phyloP scores from a whole-genome alignment of 2,797 vertebrate species.

The Phaenicophaeus curvirostris region DNA sequence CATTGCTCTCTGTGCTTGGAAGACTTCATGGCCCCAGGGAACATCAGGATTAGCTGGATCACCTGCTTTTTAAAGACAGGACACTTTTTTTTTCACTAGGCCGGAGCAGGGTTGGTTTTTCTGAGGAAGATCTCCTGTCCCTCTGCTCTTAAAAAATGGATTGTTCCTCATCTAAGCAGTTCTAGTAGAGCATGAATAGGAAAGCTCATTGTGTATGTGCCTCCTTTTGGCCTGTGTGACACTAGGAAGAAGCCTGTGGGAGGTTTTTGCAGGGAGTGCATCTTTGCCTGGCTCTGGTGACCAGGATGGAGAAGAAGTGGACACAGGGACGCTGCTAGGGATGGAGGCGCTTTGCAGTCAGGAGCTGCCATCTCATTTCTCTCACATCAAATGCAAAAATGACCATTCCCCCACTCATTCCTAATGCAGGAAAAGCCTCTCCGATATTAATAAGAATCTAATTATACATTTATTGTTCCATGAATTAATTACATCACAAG shows the following conservation, averaged over 20 bases:
- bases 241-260: neutral
- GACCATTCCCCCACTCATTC: constrained; percentile 2
- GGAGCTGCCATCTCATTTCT: neutral
- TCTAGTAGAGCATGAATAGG: neutral
- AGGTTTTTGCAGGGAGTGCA: fast-evolving
- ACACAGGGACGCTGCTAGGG: neutral
- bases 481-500: constrained; percentile 75
- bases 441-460: constrained; percentile 74
- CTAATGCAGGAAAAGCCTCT: constrained; percentile 58
- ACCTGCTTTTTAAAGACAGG: neutral
- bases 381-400: neutral
- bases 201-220: neutral
- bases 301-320: neutral
- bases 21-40: neutral
- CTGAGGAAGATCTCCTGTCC: neutral
- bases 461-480: constrained; percentile 78
- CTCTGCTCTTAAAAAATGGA: neutral
- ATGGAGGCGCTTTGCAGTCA: neutral
- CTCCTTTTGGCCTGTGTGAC: fast-evolving
- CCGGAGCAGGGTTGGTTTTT: neutral
- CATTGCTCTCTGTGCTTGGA: neutral
- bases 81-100: fast-evolving
- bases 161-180: neutral
- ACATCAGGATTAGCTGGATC: neutral
- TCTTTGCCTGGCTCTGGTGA: neutral